phyloP scores from a whole-genome alignment of 1,140 invertebrate genomes.

The Leptestheria dahalacensis region DNA sequence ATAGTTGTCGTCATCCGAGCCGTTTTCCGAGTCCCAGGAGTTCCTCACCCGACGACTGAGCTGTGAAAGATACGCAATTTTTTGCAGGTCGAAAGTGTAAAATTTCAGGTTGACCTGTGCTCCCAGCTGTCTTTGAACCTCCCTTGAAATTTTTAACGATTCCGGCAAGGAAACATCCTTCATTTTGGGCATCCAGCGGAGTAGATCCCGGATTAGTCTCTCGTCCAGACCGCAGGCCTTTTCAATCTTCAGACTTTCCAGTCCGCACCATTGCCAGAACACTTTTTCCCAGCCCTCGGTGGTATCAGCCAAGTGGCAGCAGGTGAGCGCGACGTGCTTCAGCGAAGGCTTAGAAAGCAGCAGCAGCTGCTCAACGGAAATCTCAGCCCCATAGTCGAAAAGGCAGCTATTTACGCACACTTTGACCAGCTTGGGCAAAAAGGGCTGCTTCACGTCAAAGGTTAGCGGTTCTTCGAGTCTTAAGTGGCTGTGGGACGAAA shows the following conservation, averaged over 20 bases:
- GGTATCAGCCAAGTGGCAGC: not conserved
- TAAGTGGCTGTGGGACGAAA: not conserved
- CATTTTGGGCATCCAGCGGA: not conserved
- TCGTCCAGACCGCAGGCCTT: not conserved
- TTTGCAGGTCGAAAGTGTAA: no score
- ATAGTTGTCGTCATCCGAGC: no score
- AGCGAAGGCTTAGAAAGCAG: not conserved
- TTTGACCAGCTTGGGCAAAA: not conserved
- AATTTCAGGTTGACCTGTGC: no score
- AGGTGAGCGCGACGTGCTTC: not conserved
- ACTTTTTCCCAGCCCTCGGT: not conserved
- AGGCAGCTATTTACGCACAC: not conserved
- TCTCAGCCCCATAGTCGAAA: not conserved
- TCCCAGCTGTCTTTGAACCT: not conserved
- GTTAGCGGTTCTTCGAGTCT: not conserved
- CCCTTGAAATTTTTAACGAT: not conserved
- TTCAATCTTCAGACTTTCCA: not conserved
- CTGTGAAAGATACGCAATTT: no score
- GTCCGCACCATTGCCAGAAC: not conserved
- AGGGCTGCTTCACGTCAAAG: not conserved
- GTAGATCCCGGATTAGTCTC: not conserved
- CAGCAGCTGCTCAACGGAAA: not conserved
- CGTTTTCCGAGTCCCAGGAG: no score
- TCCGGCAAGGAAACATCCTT: not conserved
- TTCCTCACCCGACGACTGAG: no score